Evolutionary conservation across 2,888 invertebrate species (phyloP), one percentile per base, ranked within the genome.

Genomic region (Nomada hirtipes): DNA sequence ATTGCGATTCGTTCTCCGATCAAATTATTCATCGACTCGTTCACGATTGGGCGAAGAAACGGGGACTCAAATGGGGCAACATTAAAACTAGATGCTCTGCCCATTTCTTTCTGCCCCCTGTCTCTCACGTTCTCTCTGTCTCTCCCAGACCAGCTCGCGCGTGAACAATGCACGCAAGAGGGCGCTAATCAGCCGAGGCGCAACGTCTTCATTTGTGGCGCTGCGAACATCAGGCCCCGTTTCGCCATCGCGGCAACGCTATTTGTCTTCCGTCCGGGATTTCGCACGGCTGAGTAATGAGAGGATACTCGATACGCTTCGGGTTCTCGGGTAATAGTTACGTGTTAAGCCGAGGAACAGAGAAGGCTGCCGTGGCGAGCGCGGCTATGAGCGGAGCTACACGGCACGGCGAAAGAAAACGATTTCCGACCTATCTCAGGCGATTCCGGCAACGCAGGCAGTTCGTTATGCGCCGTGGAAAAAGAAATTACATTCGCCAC

Each of bases 151-250:
- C 59, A n/a, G 60, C 26, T 26, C 59, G 75, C 57, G 52, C 67
- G 50, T 60, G 76, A 72, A 85, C 82, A 81, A 81, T 85, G 69
- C 44, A 71, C 75, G 60, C 77, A 69, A 65, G 68, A 85, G 72
- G 36, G 72, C 87, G 88, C 90, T 90, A 89, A 92, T 92, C 88
- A 88, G 89, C 89, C 86, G 84, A 82, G 83, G 84, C 73, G 84
- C 83, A 90, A 91, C 89, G 87, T 92, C 92, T 91, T 91, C 89
- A 92, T 92, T 87, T 84, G 85, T 82, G 15, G 70, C 85, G 50
- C 50, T 74, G 64, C 72, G 72, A 68, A 73, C 85, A 84, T 84
- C 85, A 83, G 73, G 53, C 83, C 80, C 83, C 86, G 73, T 85
- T 82, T 83, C 88, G 85, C 84, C 85, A 84, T 86, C 86, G 82